These are phyloP conservation scores for Sipha maydis DNA, from an alignment of 2,888 invertebrate species.

Conservation along the genomic window DNA sequence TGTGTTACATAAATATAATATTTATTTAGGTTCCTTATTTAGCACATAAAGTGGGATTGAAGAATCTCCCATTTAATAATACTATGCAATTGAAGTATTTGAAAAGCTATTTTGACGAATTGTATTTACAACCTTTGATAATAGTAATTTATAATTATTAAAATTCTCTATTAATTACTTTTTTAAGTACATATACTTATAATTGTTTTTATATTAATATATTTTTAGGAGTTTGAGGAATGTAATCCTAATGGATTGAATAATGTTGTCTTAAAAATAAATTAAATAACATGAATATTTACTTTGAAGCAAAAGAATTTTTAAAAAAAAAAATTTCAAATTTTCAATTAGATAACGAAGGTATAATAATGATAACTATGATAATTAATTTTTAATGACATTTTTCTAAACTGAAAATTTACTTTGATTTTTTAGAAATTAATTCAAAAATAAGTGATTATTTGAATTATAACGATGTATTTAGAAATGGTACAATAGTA, in stretches of 20 bases:
- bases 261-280: conserved; percentile 7
- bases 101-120: conserved; percentile 13
- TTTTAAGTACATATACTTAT: too few relatives aligned
- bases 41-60: conserved; percentile 27
- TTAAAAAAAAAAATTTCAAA: background rate
- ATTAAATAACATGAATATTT: conserved; percentile 17
- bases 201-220: background rate
- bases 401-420: background rate
- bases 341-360: background rate
- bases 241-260: background rate
- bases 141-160: conserved; percentile 20
- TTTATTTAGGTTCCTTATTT: conserved; percentile 39
- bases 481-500: conserved; percentile 19
- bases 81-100: conserved; percentile 14
- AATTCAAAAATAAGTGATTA: background rate
- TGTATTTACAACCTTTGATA: conserved; percentile 33
- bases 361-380: background rate
- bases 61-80: conserved; percentile 23
- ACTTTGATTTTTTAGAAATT: background rate
- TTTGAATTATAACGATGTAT: background rate
- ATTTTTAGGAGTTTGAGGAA: conserved; percentile 7
- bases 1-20: too few relatives aligned
- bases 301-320: background rate
- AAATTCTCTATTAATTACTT: background rate
- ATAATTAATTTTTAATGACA: background rate